Evolutionary conservation across 1,140 invertebrate species (phyloP), one percentile per base, ranked within the genome.

Genomic region (Ruditapes philippinarum): DNA sequence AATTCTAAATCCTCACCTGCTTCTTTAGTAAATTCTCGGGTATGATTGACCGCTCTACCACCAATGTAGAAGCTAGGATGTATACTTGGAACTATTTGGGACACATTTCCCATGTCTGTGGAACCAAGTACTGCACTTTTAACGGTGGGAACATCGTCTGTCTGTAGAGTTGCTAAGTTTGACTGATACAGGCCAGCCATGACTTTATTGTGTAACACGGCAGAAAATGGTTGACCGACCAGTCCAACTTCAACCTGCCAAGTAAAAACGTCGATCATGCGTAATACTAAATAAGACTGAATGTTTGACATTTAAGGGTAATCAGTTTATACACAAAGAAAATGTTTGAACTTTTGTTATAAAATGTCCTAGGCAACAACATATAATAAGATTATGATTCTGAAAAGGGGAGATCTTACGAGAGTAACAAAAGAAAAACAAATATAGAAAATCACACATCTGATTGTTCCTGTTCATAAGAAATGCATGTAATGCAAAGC

Each of bases 91-190:
- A 96, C 92, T 40, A 93, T 92, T 36, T 94, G 93, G 11, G 95
- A 95, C 11, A 96, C 95, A 89, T 96, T 95, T 0, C 96, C 95
- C 95, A 94, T 94, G 88, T 95, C 93, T 3, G 94, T 93, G 11
- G 92, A 93, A 4, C 51, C 51, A 9, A 54, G 4, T 4, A 54
- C 51, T 4, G 51, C 51, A 54, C 51, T 22, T 19, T n/a, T 9
- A 5, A 54, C 51, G 22, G 51, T 14, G 51, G 51, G 51, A 4
- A 54, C 51, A 22, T 9, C 51, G 3, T 54, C 51, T n/a, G 5
- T 54, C 51, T 54, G 51, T 14, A 54, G 51, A 14, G 51, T 54
- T 54, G 51, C 51, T 22, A 54, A 14, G 22, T 54, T 54, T 19
- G 51, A 54, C 22, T 54, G 3, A n/a, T 54, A 54, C 3, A 54